Conservation (phyloP, 2,113 vertebrate genomes). For the Pristiophorus japonicus region DNA sequence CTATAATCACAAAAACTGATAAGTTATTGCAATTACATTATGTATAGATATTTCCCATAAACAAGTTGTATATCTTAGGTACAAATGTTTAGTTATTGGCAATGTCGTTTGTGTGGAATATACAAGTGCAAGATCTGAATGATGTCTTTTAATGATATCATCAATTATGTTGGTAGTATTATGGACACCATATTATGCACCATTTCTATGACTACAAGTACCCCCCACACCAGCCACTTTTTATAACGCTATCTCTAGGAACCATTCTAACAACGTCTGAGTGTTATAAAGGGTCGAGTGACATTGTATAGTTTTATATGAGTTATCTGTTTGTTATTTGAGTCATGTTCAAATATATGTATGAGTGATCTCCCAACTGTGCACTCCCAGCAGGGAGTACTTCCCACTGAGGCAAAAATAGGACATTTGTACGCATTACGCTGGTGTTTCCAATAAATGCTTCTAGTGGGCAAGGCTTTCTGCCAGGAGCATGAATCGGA, state of each 20-base stretch:
- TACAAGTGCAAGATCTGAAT: not conserved
- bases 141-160: not conserved
- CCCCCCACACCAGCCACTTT: not conserved
- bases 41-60: conserved; percentile 29
- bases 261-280: not conserved
- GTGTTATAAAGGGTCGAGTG: not conserved
- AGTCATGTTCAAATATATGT: not conserved
- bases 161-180: not conserved
- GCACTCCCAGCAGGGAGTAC: not conserved
- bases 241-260: not conserved
- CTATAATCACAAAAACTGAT: conserved; percentile 34
- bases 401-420: not conserved
- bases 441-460: not conserved
- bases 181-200: not conserved
- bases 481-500: not conserved
- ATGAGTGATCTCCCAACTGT: not conserved
- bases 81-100: conserved; percentile 26
- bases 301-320: not conserved
- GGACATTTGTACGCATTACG: not conserved
- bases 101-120: conserved; percentile 21
- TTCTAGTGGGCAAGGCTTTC: not conserved
- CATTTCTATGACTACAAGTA: not conserved
- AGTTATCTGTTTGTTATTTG: not conserved
- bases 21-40: conserved; percentile 33
- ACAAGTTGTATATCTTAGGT: conserved; percentile 31